Evolutionary conservation across 2,113 vertebrate species (phyloP).

Genomic region (Amphiprion ocellaris): DNA sequence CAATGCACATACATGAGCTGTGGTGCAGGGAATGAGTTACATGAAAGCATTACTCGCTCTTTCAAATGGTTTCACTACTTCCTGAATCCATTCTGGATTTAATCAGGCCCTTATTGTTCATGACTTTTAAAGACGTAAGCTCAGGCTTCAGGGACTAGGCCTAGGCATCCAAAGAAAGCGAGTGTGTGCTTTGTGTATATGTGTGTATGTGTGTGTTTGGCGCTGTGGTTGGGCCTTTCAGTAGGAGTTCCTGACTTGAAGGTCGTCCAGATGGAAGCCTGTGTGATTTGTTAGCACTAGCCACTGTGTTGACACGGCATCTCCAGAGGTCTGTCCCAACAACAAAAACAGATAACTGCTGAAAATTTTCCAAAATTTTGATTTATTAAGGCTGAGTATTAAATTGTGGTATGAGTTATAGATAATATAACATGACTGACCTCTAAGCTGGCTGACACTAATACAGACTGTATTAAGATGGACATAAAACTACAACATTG

Average conservation of each 20-base stretch:
- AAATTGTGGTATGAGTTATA: slow-evolving; percentile 15
- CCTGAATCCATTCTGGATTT: slow-evolving; percentile 47
- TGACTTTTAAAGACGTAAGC: slow-evolving; percentile 51
- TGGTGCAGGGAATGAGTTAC: slow-evolving; percentile 32
- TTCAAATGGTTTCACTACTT: slow-evolving; percentile 56
- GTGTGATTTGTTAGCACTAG: slow-evolving; percentile 34
- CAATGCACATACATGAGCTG: slow-evolving; percentile 45
- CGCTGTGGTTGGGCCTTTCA: slow-evolving; percentile 6
- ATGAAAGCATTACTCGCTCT: slow-evolving; percentile 50
- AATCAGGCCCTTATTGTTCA: slow-evolving; percentile 55
- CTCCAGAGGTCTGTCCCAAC: slow-evolving; percentile 40
- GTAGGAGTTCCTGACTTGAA: slow-evolving; percentile 34
- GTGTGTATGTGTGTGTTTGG: slow-evolving; percentile 27
- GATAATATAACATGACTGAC: neutral
- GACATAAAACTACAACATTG: neutral
- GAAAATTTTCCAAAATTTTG: slow-evolving; percentile 24
- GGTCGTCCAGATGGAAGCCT: slow-evolving; percentile 47
- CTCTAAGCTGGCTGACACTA: neutral
- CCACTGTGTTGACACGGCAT: slow-evolving; percentile 47
- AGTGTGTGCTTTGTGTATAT: neutral
- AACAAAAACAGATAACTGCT: slow-evolving; percentile 51
- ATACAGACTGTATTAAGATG: neutral
- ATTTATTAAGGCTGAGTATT: slow-evolving; percentile 22
- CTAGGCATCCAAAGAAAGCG: slow-evolving; percentile 24
- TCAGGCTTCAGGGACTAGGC: slow-evolving; percentile 27